phyloP scores from a whole-genome alignment of 2,888 invertebrate species.

The Melanostoma scalare region DNA sequence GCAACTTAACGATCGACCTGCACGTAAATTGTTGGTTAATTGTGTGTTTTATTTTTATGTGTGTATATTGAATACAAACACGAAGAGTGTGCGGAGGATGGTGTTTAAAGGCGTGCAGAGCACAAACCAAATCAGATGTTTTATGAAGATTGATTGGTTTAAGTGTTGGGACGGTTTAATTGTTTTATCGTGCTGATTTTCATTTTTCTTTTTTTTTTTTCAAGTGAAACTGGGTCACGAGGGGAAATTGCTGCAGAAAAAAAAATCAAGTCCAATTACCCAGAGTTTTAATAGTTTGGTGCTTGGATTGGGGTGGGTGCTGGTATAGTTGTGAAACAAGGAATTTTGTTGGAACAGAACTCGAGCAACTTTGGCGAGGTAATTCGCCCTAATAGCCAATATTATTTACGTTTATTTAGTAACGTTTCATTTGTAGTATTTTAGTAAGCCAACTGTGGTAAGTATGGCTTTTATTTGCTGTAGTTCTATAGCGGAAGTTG shows the following conservation, averaged over 20 bases:
- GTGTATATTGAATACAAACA: not conserved
- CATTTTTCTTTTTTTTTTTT: not conserved
- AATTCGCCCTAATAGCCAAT: too few relatives aligned
- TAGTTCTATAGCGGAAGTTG: too few relatives aligned
- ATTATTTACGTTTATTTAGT: too few relatives aligned
- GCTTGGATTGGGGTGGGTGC: too few relatives aligned
- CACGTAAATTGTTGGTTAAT: conserved; percentile 60
- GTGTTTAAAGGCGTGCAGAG: conserved; percentile 24
- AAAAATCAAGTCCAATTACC: conserved; percentile 45
- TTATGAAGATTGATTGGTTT: conserved; percentile 66
- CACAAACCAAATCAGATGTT: conserved; percentile 23
- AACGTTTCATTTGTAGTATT: too few relatives aligned
- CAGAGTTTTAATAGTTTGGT: not conserved
- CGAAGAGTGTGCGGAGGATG: conserved; percentile 19
- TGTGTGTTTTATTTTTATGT: conserved; percentile 46
- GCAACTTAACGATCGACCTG: conserved; percentile 40
- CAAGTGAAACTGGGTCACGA: conserved; percentile 49
- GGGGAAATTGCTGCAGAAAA: conserved; percentile 52
- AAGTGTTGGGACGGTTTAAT: conserved; percentile 55
- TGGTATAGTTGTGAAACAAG: too few relatives aligned
- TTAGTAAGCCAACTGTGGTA: too few relatives aligned
- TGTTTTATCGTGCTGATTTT: conserved; percentile 47
- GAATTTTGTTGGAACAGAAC: too few relatives aligned
- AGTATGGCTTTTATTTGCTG: too few relatives aligned
- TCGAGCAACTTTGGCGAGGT: too few relatives aligned